These are phyloP conservation scores for Platygyra sinensis DNA, from an alignment of 64 coral and sea anemone genomes.

Conservation along the genomic window DNA sequence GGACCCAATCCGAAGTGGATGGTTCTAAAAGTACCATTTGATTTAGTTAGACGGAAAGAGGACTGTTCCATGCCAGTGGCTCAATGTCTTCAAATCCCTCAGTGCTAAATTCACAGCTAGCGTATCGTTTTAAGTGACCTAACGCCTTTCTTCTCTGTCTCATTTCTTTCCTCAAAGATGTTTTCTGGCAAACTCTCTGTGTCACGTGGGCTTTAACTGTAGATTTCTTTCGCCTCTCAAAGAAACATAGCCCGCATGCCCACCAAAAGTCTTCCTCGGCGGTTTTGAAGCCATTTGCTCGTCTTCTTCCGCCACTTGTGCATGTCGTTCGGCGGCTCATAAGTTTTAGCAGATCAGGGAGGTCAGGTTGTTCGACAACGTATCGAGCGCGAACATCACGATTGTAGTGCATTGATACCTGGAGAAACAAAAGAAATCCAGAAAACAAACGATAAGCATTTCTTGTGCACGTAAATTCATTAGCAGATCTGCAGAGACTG, in stretches of 20 bases:
- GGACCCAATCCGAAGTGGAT: not conserved
- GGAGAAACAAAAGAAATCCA: not conserved
- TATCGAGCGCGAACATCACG: slow-evolving; percentile 47
- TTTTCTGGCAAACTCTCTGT: slow-evolving; percentile 79
- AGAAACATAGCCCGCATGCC: slow-evolving; percentile 74
- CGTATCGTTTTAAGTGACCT: slow-evolving; percentile 33
- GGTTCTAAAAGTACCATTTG: not conserved
- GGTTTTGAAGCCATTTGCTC: slow-evolving; percentile 71
- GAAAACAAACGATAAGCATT: not conserved
- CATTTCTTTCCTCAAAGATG: slow-evolving; percentile 68
- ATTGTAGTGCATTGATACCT: slow-evolving; percentile 37
- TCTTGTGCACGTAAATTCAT: not conserved
- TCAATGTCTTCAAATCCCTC: not conserved
- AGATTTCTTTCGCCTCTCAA: slow-evolving; percentile 79
- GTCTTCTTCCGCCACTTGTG: slow-evolving; percentile 58
- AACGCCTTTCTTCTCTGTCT: slow-evolving; percentile 49
- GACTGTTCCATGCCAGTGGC: slow-evolving; percentile 5
- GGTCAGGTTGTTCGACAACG: slow-evolving; percentile 71
- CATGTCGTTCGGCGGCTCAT: slow-evolving; percentile 46
- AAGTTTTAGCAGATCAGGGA: slow-evolving; percentile 64
- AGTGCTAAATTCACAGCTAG: slow-evolving; percentile 33
- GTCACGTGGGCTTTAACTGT: slow-evolving; percentile 77
- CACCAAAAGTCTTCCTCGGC: slow-evolving; percentile 84
- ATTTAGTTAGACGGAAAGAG: slow-evolving; percentile 23
- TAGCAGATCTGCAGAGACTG: too few relatives aligned